Evolutionary conservation across 1,140 invertebrate genomes (phyloP), one percentile per base, ranked within the genome.

Genomic region (Pseudomyrmex cubaensis): DNA sequence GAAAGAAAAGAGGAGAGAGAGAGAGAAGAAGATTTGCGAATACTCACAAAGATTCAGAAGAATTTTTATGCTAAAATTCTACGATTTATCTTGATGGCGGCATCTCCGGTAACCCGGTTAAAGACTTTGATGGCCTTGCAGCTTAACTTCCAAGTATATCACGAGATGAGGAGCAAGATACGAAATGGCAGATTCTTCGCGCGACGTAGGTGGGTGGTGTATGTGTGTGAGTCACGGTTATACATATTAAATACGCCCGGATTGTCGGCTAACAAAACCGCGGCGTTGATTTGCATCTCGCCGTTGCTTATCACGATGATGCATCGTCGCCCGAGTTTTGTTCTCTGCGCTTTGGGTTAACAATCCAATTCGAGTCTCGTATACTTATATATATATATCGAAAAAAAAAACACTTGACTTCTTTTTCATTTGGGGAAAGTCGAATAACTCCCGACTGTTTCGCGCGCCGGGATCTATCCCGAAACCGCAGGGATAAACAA

Each of bases 91-190:
- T 88, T 56, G 75, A 88, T 85, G 74, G 87, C 87, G 87, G 87
- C 87, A 88, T 88, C 87, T 88, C 75, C 72, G 75, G 75, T 87
- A 87, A 87, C 86, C 74, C 83, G 85, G 86, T 75, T 83, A 84
- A 87, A 87, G 87, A 78, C 70, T 88, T 83, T 82, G 86, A 88
- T 88, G 85, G 87, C 87, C 87, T 88, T 85, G 87, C 84, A 85
- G 87, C 72, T 85, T 82, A 61, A 85, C 80, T 82, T 84, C 59
- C 84, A 77, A 85, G 83, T 87, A 88, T 64, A 73, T 72, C 75
- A 84, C 72, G 83, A 88, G 87, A 88, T 88, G 74, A 77, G 66
- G 86, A 83, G 72, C 72, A 44, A 88, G 87, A 88, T 87, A 88
- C 70, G 76, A 56, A 82, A 74, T 85, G 87, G 76, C 52, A 85